Evolutionary conservation across 2,113 vertebrate species (phyloP).

Genomic region (Tupaia tana): DNA sequence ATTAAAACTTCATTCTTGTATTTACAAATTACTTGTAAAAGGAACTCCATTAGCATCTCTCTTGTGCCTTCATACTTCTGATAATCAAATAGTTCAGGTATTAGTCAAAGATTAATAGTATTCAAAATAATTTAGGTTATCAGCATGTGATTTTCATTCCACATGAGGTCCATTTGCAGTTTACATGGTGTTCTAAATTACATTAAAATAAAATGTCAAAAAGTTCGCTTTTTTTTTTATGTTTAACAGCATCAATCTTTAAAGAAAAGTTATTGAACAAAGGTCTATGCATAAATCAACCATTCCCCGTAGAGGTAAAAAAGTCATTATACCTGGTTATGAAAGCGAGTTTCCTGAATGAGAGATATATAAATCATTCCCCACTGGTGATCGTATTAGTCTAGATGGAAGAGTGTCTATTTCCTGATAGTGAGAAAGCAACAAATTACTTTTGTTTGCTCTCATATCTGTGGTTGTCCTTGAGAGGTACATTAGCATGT

Average conservation of each 20-base stretch:
- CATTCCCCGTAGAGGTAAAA: conserved; percentile 67
- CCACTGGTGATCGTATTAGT: conserved; percentile 71
- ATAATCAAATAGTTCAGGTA: conserved; percentile 54
- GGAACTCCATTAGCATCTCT: conserved; percentile 18
- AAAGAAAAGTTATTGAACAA: conserved; percentile 77
- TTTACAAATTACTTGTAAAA: conserved; percentile 44
- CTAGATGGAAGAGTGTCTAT: conserved; percentile 60
- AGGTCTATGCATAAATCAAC: conserved; percentile 74
- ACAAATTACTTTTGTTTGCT: conserved; percentile 67
- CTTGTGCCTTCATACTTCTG: conserved; percentile 34
- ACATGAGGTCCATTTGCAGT: conserved; percentile 70
- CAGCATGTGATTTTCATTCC: conserved; percentile 67
- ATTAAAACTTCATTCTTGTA: not conserved
- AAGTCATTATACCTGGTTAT: conserved; percentile 75
- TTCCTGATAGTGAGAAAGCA: conserved; percentile 67
- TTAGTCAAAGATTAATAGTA: conserved; percentile 67
- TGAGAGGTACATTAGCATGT: conserved; percentile 52
- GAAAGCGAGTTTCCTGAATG: conserved; percentile 68
- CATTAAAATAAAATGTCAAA: conserved; percentile 78
- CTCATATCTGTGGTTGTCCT: conserved; percentile 41
- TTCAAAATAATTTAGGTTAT: conserved; percentile 72
- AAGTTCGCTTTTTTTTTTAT: conserved; percentile 71
- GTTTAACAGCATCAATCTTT: conserved; percentile 74
- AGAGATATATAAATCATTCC: conserved; percentile 70
- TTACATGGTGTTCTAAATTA: conserved; percentile 77